phyloP scores from a whole-genome alignment of 2,888 invertebrate genomes.

The Xylocampa areola region DNA sequence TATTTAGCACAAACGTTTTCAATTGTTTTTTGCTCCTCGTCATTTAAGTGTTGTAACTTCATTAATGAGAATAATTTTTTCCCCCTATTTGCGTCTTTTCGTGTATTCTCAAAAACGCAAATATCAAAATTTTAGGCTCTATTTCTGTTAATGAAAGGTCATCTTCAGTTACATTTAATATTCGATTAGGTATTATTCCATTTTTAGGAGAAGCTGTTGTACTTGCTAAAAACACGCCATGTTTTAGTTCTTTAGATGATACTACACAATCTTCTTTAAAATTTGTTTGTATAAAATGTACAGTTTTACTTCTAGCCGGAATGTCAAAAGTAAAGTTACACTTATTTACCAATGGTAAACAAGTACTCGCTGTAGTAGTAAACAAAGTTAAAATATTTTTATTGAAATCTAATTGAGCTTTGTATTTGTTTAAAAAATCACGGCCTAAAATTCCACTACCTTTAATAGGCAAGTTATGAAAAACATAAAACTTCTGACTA shows the following conservation, averaged over 20 bases:
- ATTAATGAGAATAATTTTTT: background rate
- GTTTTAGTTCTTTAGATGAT: background rate
- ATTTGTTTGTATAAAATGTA: background rate
- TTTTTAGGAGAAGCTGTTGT: background rate
- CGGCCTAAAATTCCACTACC: background rate
- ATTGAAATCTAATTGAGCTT: background rate
- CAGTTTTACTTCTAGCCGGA: background rate
- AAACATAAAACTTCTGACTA: background rate
- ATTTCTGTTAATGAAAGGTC: background rate
- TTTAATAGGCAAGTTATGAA: background rate
- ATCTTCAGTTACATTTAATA: background rate
- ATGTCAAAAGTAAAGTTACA: background rate
- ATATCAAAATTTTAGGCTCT: background rate
- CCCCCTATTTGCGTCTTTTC: background rate
- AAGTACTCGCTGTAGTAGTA: background rate
- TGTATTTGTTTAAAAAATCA: slow-evolving; percentile 1
- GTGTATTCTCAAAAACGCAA: background rate
- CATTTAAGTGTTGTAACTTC: background rate
- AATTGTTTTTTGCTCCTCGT: background rate
- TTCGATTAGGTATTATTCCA: background rate
- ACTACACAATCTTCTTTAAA: background rate
- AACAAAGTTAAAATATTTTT: background rate
- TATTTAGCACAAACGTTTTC: slow-evolving; percentile 4
- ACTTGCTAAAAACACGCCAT: background rate
- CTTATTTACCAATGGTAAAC: background rate